phyloP scores from a whole-genome alignment of 2,888 invertebrate genomes.

The Tuta absoluta region DNA sequence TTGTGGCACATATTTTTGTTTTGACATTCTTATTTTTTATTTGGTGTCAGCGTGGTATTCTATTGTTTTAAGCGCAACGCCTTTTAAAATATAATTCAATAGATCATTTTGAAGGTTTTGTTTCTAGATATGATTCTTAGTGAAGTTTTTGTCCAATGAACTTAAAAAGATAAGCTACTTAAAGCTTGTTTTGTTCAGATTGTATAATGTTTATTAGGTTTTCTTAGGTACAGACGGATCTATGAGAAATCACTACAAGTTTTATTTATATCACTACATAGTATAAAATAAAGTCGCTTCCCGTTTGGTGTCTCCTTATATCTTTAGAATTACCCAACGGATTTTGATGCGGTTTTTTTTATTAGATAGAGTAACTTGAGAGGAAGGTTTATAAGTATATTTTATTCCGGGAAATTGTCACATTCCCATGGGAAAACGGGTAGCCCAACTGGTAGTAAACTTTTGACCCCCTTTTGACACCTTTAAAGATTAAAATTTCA shows the following conservation, averaged over 20 bases:
- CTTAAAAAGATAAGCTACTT: background rate
- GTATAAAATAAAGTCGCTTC: too few species aligned
- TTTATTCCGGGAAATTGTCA: too few species aligned
- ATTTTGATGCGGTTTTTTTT: too few species aligned
- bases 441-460: too few species aligned
- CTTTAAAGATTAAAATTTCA: too few species aligned
- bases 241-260: background rate
- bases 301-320: too few species aligned
- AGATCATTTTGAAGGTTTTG: background rate
- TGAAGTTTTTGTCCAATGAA: background rate
- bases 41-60: slow-evolving; percentile 13
- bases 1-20: slow-evolving; percentile 37
- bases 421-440: too few species aligned
- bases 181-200: background rate
- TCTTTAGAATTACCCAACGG: too few species aligned
- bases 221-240: background rate
- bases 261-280: background rate
- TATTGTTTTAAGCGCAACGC: slow-evolving; percentile 10
- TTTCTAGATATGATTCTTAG: slow-evolving; percentile 33
- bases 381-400: too few species aligned
- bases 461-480: too few species aligned
- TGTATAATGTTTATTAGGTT: background rate
- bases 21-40: slow-evolving; percentile 30
- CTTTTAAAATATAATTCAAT: background rate
- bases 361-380: too few species aligned